Percentiles rank a stretch among this genome's conserved stretches.
These are phyloP conservation scores for Pollenia labialis DNA, from an alignment of 2,888 invertebrate species.

Conservation along the genomic window DNA sequence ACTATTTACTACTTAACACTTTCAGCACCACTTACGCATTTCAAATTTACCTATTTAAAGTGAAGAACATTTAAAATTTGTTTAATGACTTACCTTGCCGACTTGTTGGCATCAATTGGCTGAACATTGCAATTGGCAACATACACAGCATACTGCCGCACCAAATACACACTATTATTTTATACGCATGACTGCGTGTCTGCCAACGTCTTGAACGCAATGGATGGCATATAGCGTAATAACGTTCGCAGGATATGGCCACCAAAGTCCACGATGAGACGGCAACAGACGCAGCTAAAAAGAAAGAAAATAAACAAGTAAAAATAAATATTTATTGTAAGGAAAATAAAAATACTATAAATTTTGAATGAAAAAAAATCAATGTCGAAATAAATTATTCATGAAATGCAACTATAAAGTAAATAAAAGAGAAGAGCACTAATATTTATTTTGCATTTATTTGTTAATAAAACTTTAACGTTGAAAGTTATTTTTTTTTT, in stretches of 20 bases:
- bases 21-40: not conserved
- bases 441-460: no score
- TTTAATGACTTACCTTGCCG: slow-evolving; percentile 77
- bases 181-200: slow-evolving; percentile 89
- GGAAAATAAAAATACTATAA: no score
- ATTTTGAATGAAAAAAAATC: no score
- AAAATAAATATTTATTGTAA: no score
- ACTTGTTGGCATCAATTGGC: slow-evolving; percentile 86
- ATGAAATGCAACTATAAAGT: no score
- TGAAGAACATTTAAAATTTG: not conserved
- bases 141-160: slow-evolving; percentile 87
- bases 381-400: no score
- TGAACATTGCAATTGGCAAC: slow-evolving; percentile 87
- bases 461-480: no score
- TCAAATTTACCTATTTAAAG: not conserved
- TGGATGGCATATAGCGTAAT: slow-evolving; percentile 91
- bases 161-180: slow-evolving; percentile 88
- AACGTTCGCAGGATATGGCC: slow-evolving; percentile 90
- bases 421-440: no score
- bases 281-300: slow-evolving; percentile 89
- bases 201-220: slow-evolving; percentile 90
- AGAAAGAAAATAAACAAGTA: not conserved
- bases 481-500: no score
- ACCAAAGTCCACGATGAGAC: slow-evolving; percentile 91
- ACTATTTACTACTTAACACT: no score